Conservation (phyloP, 2,888 invertebrate genomes). For the Eledona agricola region DNA sequence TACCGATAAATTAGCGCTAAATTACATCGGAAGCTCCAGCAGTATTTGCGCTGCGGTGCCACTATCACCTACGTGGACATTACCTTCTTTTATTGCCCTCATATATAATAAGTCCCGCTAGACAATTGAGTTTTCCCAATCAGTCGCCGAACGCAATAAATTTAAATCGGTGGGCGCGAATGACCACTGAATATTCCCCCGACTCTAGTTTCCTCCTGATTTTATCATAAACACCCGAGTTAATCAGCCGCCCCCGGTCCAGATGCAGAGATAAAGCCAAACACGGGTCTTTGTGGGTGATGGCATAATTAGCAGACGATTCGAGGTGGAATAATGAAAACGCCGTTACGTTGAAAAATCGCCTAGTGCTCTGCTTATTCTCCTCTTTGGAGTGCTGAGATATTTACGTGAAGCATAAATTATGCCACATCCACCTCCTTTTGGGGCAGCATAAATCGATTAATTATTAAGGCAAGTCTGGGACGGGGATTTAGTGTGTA, state of each 20-base stretch:
- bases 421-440: conserved; percentile 4
- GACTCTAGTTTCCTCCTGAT: too few species aligned
- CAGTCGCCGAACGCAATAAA: conserved; percentile 13
- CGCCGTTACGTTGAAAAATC: conserved; percentile 4
- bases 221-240: too few species aligned
- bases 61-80: conserved; percentile 26
- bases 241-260: too few species aligned
- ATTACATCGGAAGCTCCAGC: conserved; percentile 4
- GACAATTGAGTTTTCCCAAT: conserved; percentile 11
- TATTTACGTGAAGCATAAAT: conserved; percentile 6
- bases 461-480: conserved; percentile 9
- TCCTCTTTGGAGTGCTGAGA: conserved; percentile 7
- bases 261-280: too few species aligned
- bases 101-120: conserved; percentile 27
- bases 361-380: conserved; percentile 1
- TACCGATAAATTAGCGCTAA: too few species aligned
- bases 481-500: too few species aligned
- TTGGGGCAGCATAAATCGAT: conserved; percentile 5
- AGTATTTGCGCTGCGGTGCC: too few species aligned
- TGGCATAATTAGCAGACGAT: conserved; percentile 6
- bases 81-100: conserved; percentile 23
- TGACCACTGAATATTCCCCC: too few species aligned
- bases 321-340: background rate
- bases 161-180: too few species aligned
- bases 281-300: conserved; percentile 6